phyloP scores from a whole-genome alignment of 2,797 vertebrate species.

The Esox masquinongy region DNA sequence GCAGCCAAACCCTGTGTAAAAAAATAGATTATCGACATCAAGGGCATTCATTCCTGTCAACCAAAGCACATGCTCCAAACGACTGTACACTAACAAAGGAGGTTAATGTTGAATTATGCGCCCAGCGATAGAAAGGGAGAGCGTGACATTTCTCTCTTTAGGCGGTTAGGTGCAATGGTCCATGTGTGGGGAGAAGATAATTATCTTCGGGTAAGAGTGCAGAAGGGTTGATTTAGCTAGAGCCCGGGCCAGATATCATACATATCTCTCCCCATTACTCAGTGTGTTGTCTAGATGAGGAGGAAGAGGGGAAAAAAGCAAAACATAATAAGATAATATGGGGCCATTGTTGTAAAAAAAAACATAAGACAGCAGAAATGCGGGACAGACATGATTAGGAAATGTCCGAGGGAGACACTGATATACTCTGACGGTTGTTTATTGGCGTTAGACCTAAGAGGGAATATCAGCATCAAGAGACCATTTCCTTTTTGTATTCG shows the following conservation, averaged over 20 bases:
- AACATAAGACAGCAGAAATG: slow-evolving; percentile 28
- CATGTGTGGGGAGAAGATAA: slow-evolving; percentile 55
- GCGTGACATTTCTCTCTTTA: slow-evolving; percentile 36
- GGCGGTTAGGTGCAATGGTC: slow-evolving; percentile 42
- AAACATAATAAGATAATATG: slow-evolving; percentile 74
- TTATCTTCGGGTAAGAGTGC: slow-evolving; percentile 61
- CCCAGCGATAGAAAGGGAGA: slow-evolving; percentile 16
- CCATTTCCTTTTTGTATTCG: too few relatives aligned
- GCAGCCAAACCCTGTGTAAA: not conserved
- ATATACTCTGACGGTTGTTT: slow-evolving; percentile 62
- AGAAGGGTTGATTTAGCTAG: slow-evolving; percentile 33
- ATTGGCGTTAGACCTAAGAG: slow-evolving; percentile 63
- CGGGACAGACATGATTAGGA: slow-evolving; percentile 64
- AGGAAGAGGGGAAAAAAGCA: slow-evolving; percentile 60
- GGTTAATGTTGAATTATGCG: slow-evolving; percentile 45
- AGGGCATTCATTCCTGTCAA: slow-evolving; percentile 1
- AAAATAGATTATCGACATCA: not conserved
- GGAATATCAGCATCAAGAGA: slow-evolving; percentile 53
- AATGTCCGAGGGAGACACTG: slow-evolving; percentile 50
- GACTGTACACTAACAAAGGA: slow-evolving; percentile 29
- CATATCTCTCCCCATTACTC: slow-evolving; percentile 50
- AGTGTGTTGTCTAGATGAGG: slow-evolving; percentile 51
- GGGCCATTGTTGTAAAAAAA: slow-evolving; percentile 47
- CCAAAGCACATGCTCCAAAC: not conserved
- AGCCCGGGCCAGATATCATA: slow-evolving; percentile 39